Percentiles rank a stretch among this genome's conserved stretches.
Evolutionary conservation across 1,140 invertebrate species (phyloP).

Genomic region (Ruditapes philippinarum): DNA sequence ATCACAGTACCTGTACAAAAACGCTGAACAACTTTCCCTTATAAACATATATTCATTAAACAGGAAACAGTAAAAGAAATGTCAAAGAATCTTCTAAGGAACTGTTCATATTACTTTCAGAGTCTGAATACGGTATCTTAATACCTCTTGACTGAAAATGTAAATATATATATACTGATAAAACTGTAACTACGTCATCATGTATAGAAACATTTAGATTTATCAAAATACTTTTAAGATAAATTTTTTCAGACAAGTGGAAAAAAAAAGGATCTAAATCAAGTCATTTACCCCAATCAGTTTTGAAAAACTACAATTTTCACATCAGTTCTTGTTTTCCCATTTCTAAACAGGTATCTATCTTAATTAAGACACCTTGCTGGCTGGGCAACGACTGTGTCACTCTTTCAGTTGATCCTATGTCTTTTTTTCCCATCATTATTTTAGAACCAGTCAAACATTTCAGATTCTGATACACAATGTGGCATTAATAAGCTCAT

Average conservation of each 20-base stretch:
- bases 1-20: too few relatives aligned
- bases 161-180: too few relatives aligned
- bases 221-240: background rate
- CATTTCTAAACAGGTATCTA: background rate
- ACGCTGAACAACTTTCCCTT: too few relatives aligned
- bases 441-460: slow-evolving; percentile 11
- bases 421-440: slow-evolving; percentile 39
- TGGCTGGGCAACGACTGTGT: background rate
- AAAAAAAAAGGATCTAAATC: slow-evolving; percentile 7
- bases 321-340: background rate
- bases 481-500: slow-evolving; percentile 50
- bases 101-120: too few relatives aligned
- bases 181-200: background rate
- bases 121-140: too few relatives aligned
- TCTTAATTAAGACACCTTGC: slow-evolving; percentile 34
- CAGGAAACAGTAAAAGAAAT: too few relatives aligned
- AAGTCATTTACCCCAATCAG: background rate
- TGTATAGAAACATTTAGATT: too few relatives aligned
- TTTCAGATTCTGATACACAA: slow-evolving; percentile 35
- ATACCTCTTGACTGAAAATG: too few relatives aligned
- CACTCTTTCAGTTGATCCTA: background rate
- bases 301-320: slow-evolving; percentile 53
- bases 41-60: too few relatives aligned
- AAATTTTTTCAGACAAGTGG: slow-evolving; percentile 18
- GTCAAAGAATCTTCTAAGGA: too few relatives aligned